Conservation (phyloP, 2,888 invertebrate genomes). For the Dasypolia templi region DNA sequence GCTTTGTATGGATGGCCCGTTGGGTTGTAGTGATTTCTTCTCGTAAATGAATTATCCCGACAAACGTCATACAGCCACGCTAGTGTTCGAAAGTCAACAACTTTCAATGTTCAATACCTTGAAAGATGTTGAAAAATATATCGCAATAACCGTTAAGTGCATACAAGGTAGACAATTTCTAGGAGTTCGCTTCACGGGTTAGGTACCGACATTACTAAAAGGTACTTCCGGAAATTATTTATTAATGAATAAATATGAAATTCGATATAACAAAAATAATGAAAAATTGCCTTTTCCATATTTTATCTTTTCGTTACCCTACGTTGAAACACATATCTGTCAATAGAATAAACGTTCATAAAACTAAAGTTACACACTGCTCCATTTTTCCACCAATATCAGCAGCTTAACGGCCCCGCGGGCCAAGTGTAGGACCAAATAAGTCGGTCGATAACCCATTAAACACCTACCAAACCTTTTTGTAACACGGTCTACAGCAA, state of each 20-base stretch:
- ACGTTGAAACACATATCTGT: constrained; percentile 20
- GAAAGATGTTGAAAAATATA: neutral
- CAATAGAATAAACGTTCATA: constrained; percentile 25
- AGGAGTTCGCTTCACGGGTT: neutral
- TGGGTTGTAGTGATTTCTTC: constrained; percentile 18
- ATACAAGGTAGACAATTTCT: neutral
- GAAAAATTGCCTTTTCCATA: neutral
- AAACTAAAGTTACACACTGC: constrained; percentile 24
- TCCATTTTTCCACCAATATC: constrained; percentile 28
- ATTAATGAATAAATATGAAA: neutral
- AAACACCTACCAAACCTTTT: constrained; percentile 65
- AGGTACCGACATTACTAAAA: neutral
- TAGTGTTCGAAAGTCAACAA: neutral
- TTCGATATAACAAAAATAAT: neutral
- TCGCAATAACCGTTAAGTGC: neutral
- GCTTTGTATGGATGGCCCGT: constrained; percentile 5
- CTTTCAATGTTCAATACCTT: neutral
- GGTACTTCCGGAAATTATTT: neutral
- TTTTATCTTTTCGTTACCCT: neutral
- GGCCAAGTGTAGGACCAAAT: constrained; percentile 52
- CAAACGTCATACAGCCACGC: neutral
- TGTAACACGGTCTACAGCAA: constrained; percentile 59
- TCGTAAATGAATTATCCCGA: neutral
- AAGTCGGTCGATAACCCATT: constrained; percentile 67
- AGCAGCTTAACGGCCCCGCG: constrained; percentile 41